Base-by-base conservation (phyloP, 2,888 invertebrate genomes). In the Loripinus fragilis region DNA sequence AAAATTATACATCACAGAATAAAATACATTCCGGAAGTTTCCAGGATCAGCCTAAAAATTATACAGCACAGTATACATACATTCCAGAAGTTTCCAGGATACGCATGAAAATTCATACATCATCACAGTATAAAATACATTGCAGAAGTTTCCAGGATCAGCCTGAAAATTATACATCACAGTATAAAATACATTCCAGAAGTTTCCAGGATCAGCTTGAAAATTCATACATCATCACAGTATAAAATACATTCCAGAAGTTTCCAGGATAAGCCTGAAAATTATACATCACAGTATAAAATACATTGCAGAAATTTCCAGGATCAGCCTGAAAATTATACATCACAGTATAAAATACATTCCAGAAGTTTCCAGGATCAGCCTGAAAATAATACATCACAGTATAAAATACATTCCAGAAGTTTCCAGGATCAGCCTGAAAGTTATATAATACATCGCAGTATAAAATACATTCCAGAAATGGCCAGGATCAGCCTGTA, bases 391-490 rank as follows among this genome's bases (percentile, higher is more conserved):
- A 38, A 38, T 38, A 12, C 5, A 91, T 76, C 17, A 82, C 87
- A 15, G 90, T 87, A 81, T 90, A 91, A 81, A 91, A 92, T 76
- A 89, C 90, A 77, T 90, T 90, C 91, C 91, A 92, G 77, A 92
- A 91, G 70, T 83, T 86, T 28, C 86, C 87, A 28, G 90, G 90
- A 69, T 91, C 90, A 35, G 88, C 89, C 91, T 60, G 60, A n/a
- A n/a, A n/a, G n/a, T n/a, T n/a, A n/a, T n/a, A 28, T 88, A 38
- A 38, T 38, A 81, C 33, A 91, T 76, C 17, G 82, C 87, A 15
- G 90, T 87, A 81, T 90, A 91, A 81, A 91, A 92, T 76, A 89
- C 90, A 77, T 90, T 90, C 91, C 91, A 92, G 77, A 92, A 91
- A 71, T 83, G 86, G 25, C 86, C 87, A 28, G 90, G 90, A 69